Evolutionary conservation across 2,113 vertebrate genomes (phyloP).

Genomic region (Rhizomys pruinosus): DNA sequence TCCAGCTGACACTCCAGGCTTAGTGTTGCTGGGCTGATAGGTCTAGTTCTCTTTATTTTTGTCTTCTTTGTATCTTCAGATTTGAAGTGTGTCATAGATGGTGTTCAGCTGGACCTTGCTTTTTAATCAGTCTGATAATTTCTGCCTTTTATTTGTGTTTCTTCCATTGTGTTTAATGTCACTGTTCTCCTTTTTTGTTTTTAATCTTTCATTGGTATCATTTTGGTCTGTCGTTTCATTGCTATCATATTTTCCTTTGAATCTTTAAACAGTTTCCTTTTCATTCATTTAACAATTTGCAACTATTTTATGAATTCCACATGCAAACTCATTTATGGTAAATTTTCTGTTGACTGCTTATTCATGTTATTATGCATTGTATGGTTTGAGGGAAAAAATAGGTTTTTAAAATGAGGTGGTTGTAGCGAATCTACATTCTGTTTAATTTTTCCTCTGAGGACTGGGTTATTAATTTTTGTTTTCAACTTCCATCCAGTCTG

Average conservation of each 20-base stretch:
- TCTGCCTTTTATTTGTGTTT: conserved; percentile 30
- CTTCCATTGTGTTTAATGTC: conserved; percentile 17
- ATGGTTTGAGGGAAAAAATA: conserved; percentile 25
- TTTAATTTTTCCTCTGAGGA: not conserved
- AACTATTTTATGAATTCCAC: conserved; percentile 35
- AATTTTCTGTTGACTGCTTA: conserved; percentile 43
- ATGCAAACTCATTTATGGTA: not conserved
- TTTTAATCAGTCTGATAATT: conserved; percentile 34
- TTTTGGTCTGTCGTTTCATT: conserved; percentile 42
- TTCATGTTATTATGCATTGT: not conserved
- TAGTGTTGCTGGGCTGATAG: not conserved
- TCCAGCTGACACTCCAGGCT: not conserved
- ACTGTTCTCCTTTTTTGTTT: conserved; percentile 14
- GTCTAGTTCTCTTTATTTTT: not conserved
- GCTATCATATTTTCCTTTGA: conserved; percentile 43
- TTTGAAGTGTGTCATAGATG: not conserved
- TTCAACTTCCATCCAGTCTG: not conserved
- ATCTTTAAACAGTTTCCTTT: conserved; percentile 32
- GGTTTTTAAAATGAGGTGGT: not conserved
- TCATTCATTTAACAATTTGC: conserved; percentile 7
- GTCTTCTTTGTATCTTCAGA: conserved; percentile 43
- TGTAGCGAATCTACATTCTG: conserved; percentile 16
- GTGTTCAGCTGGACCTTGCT: not conserved
- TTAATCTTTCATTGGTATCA: not conserved
- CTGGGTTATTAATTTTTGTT: not conserved